These are phyloP conservation scores for Noturus placidus DNA, from an alignment of 2,113 vertebrate species.

Conservation along the genomic window DNA sequence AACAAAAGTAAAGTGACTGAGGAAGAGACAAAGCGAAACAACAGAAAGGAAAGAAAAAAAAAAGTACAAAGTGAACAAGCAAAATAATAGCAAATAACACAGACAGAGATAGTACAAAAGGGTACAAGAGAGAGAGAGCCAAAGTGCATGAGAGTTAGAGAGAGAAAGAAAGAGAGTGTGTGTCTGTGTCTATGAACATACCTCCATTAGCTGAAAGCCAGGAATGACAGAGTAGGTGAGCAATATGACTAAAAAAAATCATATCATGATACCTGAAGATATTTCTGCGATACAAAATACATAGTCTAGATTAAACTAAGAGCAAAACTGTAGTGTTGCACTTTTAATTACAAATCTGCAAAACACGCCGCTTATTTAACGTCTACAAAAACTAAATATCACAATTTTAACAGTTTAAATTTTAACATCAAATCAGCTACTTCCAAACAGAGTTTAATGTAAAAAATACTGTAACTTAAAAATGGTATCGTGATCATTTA, in stretches of 20 bases:
- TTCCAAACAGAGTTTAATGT: background rate
- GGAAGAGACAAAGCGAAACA: background rate
- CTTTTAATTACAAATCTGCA: background rate
- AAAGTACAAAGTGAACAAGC: slow-evolving; percentile 26
- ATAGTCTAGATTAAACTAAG: background rate
- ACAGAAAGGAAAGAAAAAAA: background rate
- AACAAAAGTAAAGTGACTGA: background rate
- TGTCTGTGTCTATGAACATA: background rate
- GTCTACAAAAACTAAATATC: background rate
- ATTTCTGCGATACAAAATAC: background rate
- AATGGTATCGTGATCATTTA: background rate
- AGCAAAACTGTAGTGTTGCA: background rate
- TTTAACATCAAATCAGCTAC: background rate
- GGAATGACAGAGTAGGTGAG: background rate
- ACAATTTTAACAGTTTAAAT: background rate
- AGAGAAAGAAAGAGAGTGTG: slow-evolving; percentile 40
- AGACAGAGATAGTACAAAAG: background rate
- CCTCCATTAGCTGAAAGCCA: background rate
- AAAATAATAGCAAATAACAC: background rate
- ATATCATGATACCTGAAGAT: background rate
- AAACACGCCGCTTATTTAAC: background rate
- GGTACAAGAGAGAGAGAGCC: background rate
- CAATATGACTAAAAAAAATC: background rate
- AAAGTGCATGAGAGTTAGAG: background rate
- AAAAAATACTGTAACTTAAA: background rate